A percentile compares a stretch with the other conserved stretches of the same genome.
Evolutionary conservation across 2,888 invertebrate genomes (phyloP).

Genomic region (Apamea monoglypha): DNA sequence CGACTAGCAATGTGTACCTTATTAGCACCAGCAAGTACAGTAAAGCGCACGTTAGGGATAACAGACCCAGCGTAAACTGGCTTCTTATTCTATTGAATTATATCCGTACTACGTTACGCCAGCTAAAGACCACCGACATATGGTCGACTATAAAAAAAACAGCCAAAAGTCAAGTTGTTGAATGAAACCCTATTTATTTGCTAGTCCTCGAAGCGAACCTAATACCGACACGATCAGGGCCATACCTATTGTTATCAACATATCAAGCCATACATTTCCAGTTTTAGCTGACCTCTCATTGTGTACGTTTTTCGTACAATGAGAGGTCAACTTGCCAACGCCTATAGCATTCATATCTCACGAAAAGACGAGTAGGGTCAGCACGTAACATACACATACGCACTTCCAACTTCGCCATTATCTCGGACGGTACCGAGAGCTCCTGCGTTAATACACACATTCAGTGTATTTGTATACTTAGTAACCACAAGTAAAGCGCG

Average conservation of each 20-base stretch:
- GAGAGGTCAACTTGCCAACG: too few species aligned
- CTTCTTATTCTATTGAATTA: neutral
- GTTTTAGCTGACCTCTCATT: too few species aligned
- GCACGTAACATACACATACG: neutral
- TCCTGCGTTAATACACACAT: neutral
- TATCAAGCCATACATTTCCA: too few species aligned
- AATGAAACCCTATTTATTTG: neutral
- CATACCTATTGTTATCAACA: neutral
- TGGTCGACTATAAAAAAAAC: neutral
- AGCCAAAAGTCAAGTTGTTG: neutral
- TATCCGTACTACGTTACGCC: neutral
- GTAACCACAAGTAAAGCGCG: neutral
- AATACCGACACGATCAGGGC: neutral
- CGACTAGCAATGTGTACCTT: too few species aligned
- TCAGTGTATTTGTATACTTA: neutral
- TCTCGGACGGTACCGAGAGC: neutral
- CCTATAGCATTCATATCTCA: neutral
- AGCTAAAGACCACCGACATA: neutral
- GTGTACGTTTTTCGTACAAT: too few species aligned
- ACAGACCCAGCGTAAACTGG: too few species aligned
- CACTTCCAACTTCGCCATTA: neutral
- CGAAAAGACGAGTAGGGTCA: neutral
- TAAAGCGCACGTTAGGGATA: too few species aligned
- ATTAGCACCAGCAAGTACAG: too few species aligned
- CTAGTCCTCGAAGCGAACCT: neutral